Evolutionary conservation across 2,888 invertebrate genomes (phyloP), one percentile per base, ranked within the genome.

Genomic region (Melikaiella ostensackeni): DNA sequence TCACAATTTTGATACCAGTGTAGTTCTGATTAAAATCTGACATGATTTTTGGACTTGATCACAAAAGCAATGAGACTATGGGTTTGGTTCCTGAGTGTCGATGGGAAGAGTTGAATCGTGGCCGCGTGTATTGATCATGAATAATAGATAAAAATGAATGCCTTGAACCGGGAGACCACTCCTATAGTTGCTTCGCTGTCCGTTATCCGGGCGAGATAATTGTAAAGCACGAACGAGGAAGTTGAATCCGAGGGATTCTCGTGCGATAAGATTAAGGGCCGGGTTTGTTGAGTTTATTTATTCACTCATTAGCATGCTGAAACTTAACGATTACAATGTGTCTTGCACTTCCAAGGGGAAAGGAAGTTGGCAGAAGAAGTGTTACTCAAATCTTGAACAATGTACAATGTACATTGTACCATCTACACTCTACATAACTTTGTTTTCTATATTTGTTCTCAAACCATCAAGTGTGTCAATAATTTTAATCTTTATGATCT

Each of bases 151-250:
- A 82, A 82, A 80, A 82, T 80, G 80, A 77, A 74, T 80, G 79
- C 80, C 80, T 70, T 61, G 75, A 62, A 11, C 63, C 38, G 55
- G 59, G 74, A 66, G 70, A 82, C 82, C 83, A 83, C 84, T 82
- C 81, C 80, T 82, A 75, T 77, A 79, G 79, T 74, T 79, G 62
- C 79, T 76, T 79, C 75, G 80, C 77, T 76, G 77, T 78, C 80
- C 81, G 82, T 83, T 85, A 82, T 76, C 76, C 77, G 57, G 74
- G 74, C 78, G 76, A 78, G 82, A 84, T 85, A 83, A 84, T 84
- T 83, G 83, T 75, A 75, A 80, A 80, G 75, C 81, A 77, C 75
- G 78, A 83, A 84, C 83, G 84, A 84, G 85, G 83, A 85, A 84
- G 83, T 84, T 76, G 30, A 50, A 79, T 77, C 74, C 66, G 59